Conservation (phyloP, 2,888 invertebrate genomes). For the Standfussiana lucernea region DNA sequence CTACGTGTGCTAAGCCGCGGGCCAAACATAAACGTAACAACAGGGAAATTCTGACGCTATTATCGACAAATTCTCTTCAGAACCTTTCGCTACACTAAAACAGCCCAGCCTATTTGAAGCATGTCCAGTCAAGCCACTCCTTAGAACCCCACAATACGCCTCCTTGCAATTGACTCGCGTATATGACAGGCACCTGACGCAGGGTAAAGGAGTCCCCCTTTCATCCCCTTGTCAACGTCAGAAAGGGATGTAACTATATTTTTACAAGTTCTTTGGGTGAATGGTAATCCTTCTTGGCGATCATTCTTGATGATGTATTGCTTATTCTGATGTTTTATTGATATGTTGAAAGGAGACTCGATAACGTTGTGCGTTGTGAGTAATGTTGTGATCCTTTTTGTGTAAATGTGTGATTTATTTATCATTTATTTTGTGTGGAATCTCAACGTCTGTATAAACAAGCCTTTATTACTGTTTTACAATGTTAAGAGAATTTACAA, state of each 20-base stretch:
- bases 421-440: too few relatives aligned
- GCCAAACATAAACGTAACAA: neutral
- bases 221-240: conserved; percentile 49
- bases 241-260: conserved; percentile 43
- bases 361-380: conserved; percentile 13
- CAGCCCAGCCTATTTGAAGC: neutral
- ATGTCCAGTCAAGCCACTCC: neutral
- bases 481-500: too few relatives aligned
- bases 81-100: conserved; percentile 12
- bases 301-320: conserved; percentile 38
- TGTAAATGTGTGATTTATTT: neutral
- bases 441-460: neutral
- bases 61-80: neutral
- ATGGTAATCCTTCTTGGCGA: conserved; percentile 31
- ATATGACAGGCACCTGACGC: conserved; percentile 44
- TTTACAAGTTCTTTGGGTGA: conserved; percentile 32
- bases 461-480: too few relatives aligned
- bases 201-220: conserved; percentile 16
- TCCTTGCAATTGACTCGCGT: conserved; percentile 35
- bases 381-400: neutral
- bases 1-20: neutral
- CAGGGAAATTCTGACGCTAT: neutral
- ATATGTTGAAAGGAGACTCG: conserved; percentile 4
- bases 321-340: conserved; percentile 25
- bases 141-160: conserved; percentile 4